Base-by-base conservation (phyloP, 1,140 invertebrate species). In the Saccostrea cuccullata region DNA sequence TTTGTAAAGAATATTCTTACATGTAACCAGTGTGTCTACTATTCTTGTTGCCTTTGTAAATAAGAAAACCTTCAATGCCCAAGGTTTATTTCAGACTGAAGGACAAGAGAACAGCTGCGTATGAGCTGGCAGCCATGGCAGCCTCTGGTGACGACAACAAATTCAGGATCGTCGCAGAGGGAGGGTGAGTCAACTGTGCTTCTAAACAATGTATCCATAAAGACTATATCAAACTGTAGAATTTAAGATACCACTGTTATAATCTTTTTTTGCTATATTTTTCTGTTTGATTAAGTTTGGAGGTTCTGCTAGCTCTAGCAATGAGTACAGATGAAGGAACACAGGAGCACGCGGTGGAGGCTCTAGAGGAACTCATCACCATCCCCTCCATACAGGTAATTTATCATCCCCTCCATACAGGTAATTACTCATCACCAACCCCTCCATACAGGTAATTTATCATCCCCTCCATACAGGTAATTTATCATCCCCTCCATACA, bases 81-180 rank as follows among this genome's bases (percentile, higher is more conserved):
- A 64, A 17, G 15, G 26, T 15, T 55, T 55, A 26, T 82, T 91
- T 20, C 85, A 94, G 93, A 55, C 36, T 93, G 26, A 94, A 94
- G 86, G 94, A 94, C 70, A 92, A 91, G 82, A 88, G 93, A 73
- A 91, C 91, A 55, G 94, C 94, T 56, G 93, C 94, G 4, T 93
- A 93, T 92, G 94, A 94, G 82, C 88, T 94, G 86, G 93, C 94
- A 11, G 92, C 93, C 12, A 92, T 94, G 93, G 93, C 94, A 26
- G 93, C 94, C n/a, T 92, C 93, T 8, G 91, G 91, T 70, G 93
- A 94, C 88, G 94, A 94, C 88, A 94, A 94, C 89, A 94, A 94
- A 84, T 94, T 94, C 86, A 87, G 92, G 26, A 94, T 94, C 87
- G 94, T 94, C 13, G 93, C 94, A 17, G 93, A 94, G 86, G 93